A percentile compares a stretch with the other conserved stretches of the same genome.
These are phyloP conservation scores for Chunga burmeisteri DNA, from an alignment of 2,113 vertebrate genomes.

Conservation along the genomic window DNA sequence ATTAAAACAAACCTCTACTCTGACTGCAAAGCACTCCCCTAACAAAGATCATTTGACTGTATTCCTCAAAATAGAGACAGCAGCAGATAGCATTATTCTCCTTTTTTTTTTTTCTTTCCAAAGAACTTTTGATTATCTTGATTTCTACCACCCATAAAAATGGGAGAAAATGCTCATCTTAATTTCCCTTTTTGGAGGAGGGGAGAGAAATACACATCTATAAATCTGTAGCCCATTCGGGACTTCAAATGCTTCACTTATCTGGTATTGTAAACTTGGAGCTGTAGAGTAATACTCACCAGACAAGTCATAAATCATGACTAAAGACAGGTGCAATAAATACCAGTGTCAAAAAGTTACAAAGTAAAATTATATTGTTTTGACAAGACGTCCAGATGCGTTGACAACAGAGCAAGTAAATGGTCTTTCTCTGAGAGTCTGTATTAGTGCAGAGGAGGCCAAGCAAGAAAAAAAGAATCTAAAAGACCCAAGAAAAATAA, in stretches of 20 bases:
- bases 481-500: conserved; percentile 47
- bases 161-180: background rate
- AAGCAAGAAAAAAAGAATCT: background rate
- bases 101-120: background rate
- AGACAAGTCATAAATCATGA: conserved; percentile 92
- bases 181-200: conserved; percentile 11
- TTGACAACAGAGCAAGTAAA: conserved; percentile 73
- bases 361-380: conserved; percentile 86
- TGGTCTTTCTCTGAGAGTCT: conserved; percentile 56
- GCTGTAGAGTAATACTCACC: conserved; percentile 81
- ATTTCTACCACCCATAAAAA: background rate
- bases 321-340: conserved; percentile 83
- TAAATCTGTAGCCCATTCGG: conserved; percentile 52
- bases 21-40: background rate
- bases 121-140: background rate
- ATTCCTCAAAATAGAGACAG: background rate
- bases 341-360: conserved; percentile 83
- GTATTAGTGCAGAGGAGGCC: background rate
- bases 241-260: conserved; percentile 82
- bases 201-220: conserved; percentile 58
- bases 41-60: background rate
- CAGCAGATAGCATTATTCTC: background rate
- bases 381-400: conserved; percentile 85
- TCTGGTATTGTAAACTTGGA: conserved; percentile 82
- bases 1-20: background rate